These are phyloP conservation scores for Alligator sinensis DNA, from an alignment of 2,113 vertebrate species.

Conservation along the genomic window DNA sequence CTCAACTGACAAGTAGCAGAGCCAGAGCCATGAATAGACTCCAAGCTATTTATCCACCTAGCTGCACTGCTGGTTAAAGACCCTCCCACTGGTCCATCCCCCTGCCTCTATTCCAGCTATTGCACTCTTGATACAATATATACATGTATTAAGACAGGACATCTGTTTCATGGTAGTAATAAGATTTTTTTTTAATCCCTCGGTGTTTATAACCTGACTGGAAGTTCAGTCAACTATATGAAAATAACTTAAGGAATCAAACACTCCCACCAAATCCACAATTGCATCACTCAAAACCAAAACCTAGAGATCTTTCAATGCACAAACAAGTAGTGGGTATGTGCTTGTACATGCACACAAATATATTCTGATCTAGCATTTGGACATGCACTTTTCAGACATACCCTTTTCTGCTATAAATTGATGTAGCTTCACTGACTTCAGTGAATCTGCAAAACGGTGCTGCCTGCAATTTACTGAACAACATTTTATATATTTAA, in stretches of 20 bases:
- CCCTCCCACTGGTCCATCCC: slow-evolving; percentile 21
- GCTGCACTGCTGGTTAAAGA: not conserved
- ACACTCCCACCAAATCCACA: slow-evolving; percentile 34
- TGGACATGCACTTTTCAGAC: not conserved
- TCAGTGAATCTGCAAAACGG: not conserved
- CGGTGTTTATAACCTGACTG: not conserved
- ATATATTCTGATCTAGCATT: not conserved
- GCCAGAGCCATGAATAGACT: not conserved
- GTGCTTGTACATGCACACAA: not conserved
- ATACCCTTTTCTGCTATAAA: not conserved
- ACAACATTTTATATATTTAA: not conserved
- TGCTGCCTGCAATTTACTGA: slow-evolving; percentile 20
- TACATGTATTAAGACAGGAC: no score
- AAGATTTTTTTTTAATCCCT: not conserved
- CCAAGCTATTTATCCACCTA: no score
- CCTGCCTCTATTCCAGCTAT: slow-evolving; percentile 46
- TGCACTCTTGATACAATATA: not conserved
- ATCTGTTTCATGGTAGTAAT: not conserved
- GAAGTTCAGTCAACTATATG: slow-evolving; percentile 6
- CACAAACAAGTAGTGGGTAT: not conserved
- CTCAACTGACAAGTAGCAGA: no score
- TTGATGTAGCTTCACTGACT: not conserved
- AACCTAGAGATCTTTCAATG: not conserved
- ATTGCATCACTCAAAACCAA: not conserved
- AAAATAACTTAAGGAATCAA: slow-evolving; percentile 1